Conservation (phyloP, 2,797 vertebrate species). For the Salarias fasciatus region DNA sequence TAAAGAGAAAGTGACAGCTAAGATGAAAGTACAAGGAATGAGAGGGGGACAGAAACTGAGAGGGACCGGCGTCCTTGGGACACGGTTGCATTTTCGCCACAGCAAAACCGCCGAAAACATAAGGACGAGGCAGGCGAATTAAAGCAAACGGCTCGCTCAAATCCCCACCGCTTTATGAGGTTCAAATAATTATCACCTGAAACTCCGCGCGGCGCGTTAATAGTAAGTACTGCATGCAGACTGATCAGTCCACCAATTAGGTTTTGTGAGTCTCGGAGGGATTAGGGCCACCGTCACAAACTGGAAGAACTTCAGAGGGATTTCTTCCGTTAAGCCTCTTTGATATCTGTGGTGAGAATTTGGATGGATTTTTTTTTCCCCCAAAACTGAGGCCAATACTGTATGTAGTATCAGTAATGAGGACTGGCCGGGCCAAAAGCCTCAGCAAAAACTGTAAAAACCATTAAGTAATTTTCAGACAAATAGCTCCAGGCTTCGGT, state of each 20-base stretch:
- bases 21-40: conserved; percentile 47
- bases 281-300: conserved; percentile 49
- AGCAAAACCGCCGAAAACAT: conserved; percentile 28
- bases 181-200: conserved; percentile 46
- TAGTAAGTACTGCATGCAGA: conserved; percentile 30
- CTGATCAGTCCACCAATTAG: conserved; percentile 56
- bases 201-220: conserved; percentile 33
- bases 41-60: conserved; percentile 31
- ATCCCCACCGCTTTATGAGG: conserved; percentile 24
- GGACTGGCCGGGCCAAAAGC: conserved; percentile 3
- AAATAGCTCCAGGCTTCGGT: conserved; percentile 11
- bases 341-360: conserved; percentile 49
- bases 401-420: conserved; percentile 1
- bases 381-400: conserved; percentile 3
- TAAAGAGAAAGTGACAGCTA: conserved; percentile 31
- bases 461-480: conserved; percentile 33
- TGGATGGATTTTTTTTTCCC: conserved; percentile 31
- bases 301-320: conserved; percentile 67
- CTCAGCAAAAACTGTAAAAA: conserved; percentile 20
- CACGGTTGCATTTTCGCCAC: conserved; percentile 37
- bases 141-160: conserved; percentile 35
- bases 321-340: conserved; percentile 41
- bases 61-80: conserved; percentile 45
- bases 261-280: conserved; percentile 43
- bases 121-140: conserved; percentile 23